phyloP scores from a whole-genome alignment of 2,113 vertebrate genomes.

The Loxodonta africana region DNA sequence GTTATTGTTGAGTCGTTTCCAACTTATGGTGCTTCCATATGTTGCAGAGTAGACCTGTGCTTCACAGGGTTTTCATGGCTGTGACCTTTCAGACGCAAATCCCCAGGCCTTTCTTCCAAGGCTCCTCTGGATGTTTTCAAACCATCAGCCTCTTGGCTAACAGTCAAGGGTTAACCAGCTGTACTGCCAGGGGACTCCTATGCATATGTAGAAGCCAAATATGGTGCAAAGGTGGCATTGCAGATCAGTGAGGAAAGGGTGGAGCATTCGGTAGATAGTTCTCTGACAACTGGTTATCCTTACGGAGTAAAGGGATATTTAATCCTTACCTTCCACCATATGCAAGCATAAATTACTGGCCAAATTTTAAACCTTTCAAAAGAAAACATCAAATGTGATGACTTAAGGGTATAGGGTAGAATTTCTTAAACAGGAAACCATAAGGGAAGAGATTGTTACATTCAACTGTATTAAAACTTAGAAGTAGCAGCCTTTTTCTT shows the following conservation, averaged over 20 bases:
- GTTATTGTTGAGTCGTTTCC: no score
- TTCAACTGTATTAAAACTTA: neutral
- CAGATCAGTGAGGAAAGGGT: neutral
- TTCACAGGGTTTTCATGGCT: no score
- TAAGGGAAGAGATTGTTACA: constrained; percentile 16
- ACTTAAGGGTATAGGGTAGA: neutral
- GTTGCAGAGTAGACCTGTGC: no score
- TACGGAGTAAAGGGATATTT: neutral
- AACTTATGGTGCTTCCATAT: no score
- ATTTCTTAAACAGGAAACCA: neutral
- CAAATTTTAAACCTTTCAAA: neutral
- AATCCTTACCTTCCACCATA: neutral
- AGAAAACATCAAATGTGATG: neutral
- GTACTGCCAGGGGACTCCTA: no score
- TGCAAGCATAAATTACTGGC: neutral
- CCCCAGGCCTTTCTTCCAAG: neutral
- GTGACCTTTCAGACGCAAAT: neutral
- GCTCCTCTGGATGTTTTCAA: neutral
- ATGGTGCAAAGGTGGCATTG: neutral
- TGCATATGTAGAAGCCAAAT: neutral
- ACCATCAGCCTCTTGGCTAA: neutral
- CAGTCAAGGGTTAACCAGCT: neutral
- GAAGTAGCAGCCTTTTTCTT: neutral
- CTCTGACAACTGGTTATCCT: neutral
- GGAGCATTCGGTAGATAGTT: neutral